Evolutionary conservation across 2,888 invertebrate species (phyloP).

Genomic region (Drosophila birchii): DNA sequence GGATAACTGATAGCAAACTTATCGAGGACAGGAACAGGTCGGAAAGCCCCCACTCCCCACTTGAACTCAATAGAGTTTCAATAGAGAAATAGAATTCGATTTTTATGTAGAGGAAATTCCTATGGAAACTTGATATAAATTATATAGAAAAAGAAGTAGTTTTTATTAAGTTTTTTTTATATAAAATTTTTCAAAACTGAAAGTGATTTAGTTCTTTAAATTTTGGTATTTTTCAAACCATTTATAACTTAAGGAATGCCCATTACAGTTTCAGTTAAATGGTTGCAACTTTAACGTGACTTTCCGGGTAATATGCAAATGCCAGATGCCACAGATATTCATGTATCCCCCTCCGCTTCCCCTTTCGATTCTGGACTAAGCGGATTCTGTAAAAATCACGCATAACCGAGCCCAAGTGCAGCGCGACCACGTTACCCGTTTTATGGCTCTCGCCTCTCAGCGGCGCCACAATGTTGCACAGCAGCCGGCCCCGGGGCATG

Average conservation of each 20-base stretch:
- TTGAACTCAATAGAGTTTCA: slow-evolving; percentile 16
- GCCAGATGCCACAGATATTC: slow-evolving; percentile 38
- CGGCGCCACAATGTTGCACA: slow-evolving; percentile 74
- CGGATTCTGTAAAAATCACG: slow-evolving; percentile 71
- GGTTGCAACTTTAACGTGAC: slow-evolving; percentile 33
- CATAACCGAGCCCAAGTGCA: slow-evolving; percentile 55
- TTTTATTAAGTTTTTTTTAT: background rate
- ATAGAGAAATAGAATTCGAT: slow-evolving; percentile 3
- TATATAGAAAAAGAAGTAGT: too few relatives aligned
- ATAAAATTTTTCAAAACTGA: background rate
- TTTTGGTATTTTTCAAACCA: background rate
- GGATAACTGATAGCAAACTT: slow-evolving; percentile 7
- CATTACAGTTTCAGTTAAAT: slow-evolving; percentile 17
- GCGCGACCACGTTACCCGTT: slow-evolving; percentile 53
- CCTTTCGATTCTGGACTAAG: slow-evolving; percentile 5
- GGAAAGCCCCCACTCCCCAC: background rate
- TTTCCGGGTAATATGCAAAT: slow-evolving; percentile 34
- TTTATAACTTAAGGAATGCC: background rate
- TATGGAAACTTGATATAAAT: background rate
- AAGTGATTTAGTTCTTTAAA: too few relatives aligned
- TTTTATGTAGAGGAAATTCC: background rate
- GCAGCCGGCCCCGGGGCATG: slow-evolving; percentile 50
- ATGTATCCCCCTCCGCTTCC: background rate
- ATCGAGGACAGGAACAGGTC: background rate
- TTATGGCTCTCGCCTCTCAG: slow-evolving; percentile 54